Evolutionary conservation across 1,140 invertebrate genomes (phyloP).

Genomic region (Pseudobourletiella spinata): DNA sequence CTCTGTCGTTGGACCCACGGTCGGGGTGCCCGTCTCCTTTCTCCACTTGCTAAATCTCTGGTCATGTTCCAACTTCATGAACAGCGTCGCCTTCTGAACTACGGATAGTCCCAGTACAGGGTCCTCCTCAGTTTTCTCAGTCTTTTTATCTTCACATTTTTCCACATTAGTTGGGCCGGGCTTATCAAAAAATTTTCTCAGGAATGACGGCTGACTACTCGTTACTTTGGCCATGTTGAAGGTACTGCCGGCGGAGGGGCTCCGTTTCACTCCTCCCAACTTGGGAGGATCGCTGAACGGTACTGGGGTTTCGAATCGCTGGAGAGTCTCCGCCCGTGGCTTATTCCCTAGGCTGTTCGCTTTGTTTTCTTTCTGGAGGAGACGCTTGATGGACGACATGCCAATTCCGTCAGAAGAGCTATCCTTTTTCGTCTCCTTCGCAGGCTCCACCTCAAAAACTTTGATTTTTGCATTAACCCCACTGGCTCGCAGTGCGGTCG

Average conservation of each 20-base stretch:
- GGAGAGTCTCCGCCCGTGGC: not conserved
- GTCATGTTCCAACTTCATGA: conserved; percentile 34
- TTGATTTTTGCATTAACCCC: too few relatives aligned
- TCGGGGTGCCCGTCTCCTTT: conserved; percentile 1
- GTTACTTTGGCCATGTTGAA: conserved; percentile 32
- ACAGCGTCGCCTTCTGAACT: conserved; percentile 30
- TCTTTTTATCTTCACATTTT: not conserved
- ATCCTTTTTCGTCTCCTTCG: conserved; percentile 11
- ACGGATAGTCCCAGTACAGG: conserved; percentile 17
- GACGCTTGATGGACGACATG: conserved; percentile 22
- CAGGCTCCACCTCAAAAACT: not conserved
- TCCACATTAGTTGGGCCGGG: not conserved
- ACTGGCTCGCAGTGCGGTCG: too few relatives aligned
- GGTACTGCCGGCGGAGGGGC: conserved; percentile 26
- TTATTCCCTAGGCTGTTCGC: not conserved
- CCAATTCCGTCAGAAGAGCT: conserved; percentile 29
- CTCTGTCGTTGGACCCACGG: too few relatives aligned
- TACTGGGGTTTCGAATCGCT: not conserved
- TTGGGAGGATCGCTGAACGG: not conserved
- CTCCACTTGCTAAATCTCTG: conserved; percentile 34
- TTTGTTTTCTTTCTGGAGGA: conserved; percentile 26
- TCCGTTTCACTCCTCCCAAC: conserved; percentile 23
- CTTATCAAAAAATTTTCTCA: conserved; percentile 30
- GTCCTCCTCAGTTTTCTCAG: conserved; percentile 10
- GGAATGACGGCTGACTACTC: conserved; percentile 26